A percentile compares a stretch with the other conserved stretches of the same genome.
phyloP scores from a whole-genome alignment of 2,888 invertebrate species.

The Folsomia manolachei region DNA sequence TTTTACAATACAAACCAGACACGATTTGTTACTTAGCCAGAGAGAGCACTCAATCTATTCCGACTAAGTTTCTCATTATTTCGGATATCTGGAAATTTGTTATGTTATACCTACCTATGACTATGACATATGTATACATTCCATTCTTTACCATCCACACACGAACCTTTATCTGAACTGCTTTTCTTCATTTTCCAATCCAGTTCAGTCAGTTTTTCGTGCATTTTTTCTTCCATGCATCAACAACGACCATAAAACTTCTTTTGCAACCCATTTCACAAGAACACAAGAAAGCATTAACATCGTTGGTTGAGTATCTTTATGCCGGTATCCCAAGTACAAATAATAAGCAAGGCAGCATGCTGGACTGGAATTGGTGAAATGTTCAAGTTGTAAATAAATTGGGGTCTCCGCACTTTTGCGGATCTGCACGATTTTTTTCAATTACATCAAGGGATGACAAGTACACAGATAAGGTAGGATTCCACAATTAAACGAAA shows the following conservation, averaged over 20 bases:
- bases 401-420: constrained; percentile 39
- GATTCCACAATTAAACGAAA: too few relatives aligned
- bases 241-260: too few relatives aligned
- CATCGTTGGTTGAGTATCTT: too few relatives aligned
- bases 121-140: not conserved
- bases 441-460: not conserved
- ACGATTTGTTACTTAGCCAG: constrained; percentile 21
- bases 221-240: too few relatives aligned
- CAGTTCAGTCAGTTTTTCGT: constrained; percentile 20
- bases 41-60: not conserved
- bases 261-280: too few relatives aligned
- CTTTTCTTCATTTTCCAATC: constrained; percentile 11
- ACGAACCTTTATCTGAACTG: not conserved
- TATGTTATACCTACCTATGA: too few relatives aligned
- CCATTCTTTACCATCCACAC: not conserved
- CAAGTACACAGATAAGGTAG: too few relatives aligned
- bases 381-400: too few relatives aligned
- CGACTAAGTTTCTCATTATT: constrained; percentile 10
- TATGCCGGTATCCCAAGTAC: too few relatives aligned
- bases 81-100: constrained; percentile 17
- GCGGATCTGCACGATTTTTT: constrained; percentile 31
- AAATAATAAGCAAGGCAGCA: too few relatives aligned
- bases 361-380: too few relatives aligned
- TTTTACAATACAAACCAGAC: constrained; percentile 19
- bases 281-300: too few relatives aligned